Percentiles rank a stretch among this genome's conserved stretches.
These are phyloP conservation scores for Ernsta delagoae DNA, from an alignment of 2,888 invertebrate genomes.

Conservation along the genomic window DNA sequence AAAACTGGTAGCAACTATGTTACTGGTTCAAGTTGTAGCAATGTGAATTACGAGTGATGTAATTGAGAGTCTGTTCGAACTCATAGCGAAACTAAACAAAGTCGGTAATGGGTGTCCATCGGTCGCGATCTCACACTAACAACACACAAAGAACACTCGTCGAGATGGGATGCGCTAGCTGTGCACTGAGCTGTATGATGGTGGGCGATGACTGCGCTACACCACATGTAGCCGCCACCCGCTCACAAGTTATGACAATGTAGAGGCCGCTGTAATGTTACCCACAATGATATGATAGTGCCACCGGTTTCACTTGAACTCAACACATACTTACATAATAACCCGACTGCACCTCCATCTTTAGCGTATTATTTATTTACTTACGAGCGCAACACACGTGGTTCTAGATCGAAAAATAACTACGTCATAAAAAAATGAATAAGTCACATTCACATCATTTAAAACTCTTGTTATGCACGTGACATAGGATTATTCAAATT, in stretches of 20 bases:
- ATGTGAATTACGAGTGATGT: constrained; percentile 12
- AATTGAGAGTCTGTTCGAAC: not conserved
- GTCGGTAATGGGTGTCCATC: not conserved
- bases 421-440: no score
- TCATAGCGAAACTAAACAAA: constrained; percentile 1
- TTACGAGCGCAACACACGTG: no score
- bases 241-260: constrained; percentile 5
- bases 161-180: constrained; percentile 51
- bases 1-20: constrained; percentile 23
- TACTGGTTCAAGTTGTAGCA: constrained; percentile 5
- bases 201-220: constrained; percentile 49
- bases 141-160: constrained; percentile 20
- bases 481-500: no score
- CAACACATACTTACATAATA: not conserved
- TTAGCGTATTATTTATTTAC: no score
- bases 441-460: no score
- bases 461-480: no score
- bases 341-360: no score
- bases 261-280: constrained; percentile 50
- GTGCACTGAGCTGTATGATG: constrained; percentile 60
- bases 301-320: constrained; percentile 55
- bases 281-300: constrained; percentile 46
- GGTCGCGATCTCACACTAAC: not conserved
- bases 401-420: no score
- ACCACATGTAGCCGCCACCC: not conserved